Base-by-base conservation (phyloP, 2,113 vertebrate genomes). In the Bubo bubo region DNA sequence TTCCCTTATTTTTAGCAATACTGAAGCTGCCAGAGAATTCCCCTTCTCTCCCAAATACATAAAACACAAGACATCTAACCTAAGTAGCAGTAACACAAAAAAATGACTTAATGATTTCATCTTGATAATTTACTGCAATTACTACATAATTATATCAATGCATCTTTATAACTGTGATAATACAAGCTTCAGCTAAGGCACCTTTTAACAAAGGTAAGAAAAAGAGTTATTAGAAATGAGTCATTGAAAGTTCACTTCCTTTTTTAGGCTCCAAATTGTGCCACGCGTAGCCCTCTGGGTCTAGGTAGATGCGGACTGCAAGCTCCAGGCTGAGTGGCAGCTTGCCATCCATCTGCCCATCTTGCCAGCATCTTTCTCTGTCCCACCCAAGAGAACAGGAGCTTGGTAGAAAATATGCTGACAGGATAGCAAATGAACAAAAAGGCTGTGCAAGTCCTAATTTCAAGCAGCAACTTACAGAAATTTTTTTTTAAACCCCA, bases 331-430 rank as follows among this genome's bases (percentile, higher is more conserved):
- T 74, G 81, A 88, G 88, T 94, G 94, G 97, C 97, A 97, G 94
- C 92, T 93, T 98, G 97, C 96, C 96, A 97, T 96, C 96, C 96
- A 97, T 97, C 97, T 97, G 95, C 81, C 93, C 84, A 93, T 56
- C 79, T 76, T 95, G 88, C 93, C 94, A 95, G 79, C 66, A 81
- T 95, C 96, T 93, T 96, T 79, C 77, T 93, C 92, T 56, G 75
- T 84, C 94, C 91, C 94, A 91, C 95, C 85, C 92, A 68, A 70
- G 94, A 96, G 96, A 91, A 50, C 24, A 27, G 60, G 18, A 68
- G 55, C 58, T 82, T 89, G 62, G 81, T 74, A 79, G 82, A 92
- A 94, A 97, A 97, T 59, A 92, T 30, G 74, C 93, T 95, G 91
- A 91, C 68, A 76, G 32, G 68, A 86, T 47, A 77, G 56, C 45